Base-by-base conservation (phyloP, 2,888 invertebrate species). In the Geophilus truncorum region DNA sequence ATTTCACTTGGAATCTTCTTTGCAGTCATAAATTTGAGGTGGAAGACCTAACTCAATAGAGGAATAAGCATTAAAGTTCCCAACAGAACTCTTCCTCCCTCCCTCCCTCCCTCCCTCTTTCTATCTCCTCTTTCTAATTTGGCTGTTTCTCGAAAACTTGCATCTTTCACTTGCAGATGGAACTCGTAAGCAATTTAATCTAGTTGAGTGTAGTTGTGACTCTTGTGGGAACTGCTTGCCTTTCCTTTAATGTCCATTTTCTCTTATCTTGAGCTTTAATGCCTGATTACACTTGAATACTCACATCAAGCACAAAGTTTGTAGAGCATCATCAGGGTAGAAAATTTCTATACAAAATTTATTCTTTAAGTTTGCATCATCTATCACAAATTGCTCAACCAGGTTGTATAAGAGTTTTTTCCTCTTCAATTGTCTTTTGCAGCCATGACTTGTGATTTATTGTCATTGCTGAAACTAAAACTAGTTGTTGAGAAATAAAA, bases 161-260 rank as follows among this genome's bases (percentile, higher is more conserved):
- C 23, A 23, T 57, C 57, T 57, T 57, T 57, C 57, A 57, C 57
- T 57, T 57, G 57, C 57, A 57, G 57, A 57, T 57, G 57, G 57
- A 18, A 40, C 40, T 40, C 40, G 10, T 10, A 40, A 9, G 57
- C 57, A 57, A 57, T 57, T 57, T 23, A 57, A 57, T 57, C 57
- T 18, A 57, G 57, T 57, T 57, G 57, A 57, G 57, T 57, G 57
- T 57, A 23, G 3, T 21, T 15, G 57, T 57, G 57, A 57, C 18
- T 57, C 57, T 57, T 57, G 18, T 21, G 57, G 57, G 57, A 57
- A 18, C 57, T 57, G 21, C 57, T 18, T n/a, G 7, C 23, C n/a
- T n/a, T 57, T 18, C 18, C 57, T 23, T 57, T 57, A 57, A 57
- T 57, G 57, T 57, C 57, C 57, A 57, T 57, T 57, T 57, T 57